A percentile compares a stretch with the other conserved stretches of the same genome.
These are phyloP conservation scores for Herpailurus yagouaroundi DNA, from an alignment of 2,113 vertebrate genomes.

Conservation along the genomic window DNA sequence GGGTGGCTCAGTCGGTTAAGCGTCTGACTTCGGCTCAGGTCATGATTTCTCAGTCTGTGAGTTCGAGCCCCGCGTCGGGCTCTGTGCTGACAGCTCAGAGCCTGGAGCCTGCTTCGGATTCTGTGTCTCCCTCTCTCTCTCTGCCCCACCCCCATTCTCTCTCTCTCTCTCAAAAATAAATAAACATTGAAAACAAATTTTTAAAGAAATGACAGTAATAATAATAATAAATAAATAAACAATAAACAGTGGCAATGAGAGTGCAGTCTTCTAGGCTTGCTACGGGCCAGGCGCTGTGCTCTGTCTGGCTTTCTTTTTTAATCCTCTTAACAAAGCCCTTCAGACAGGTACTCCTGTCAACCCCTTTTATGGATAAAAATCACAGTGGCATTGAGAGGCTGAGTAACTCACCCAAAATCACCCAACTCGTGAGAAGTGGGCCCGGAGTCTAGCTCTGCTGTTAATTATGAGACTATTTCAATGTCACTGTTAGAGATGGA, in stretches of 20 bases:
- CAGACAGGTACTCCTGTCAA: background rate
- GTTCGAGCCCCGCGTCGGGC: no score
- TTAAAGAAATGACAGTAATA: background rate
- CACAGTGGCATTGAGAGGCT: background rate
- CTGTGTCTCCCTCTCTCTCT: no score
- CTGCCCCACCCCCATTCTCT: no score
- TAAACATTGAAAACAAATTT: no score
- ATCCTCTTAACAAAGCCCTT: background rate
- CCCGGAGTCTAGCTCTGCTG: background rate
- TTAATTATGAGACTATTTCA: background rate
- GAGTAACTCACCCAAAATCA: background rate
- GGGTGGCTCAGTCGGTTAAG: no score
- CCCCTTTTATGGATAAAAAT: background rate
- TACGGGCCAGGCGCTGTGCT: background rate
- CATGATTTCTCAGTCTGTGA: no score
- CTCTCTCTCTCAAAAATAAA: no score
- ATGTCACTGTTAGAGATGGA: background rate
- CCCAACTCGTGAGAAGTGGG: background rate
- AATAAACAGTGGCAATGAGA: fast-evolving
- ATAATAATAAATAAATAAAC: background rate
- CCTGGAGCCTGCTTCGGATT: no score
- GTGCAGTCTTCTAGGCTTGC: fast-evolving
- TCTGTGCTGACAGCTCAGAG: no score
- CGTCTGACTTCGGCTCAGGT: no score
- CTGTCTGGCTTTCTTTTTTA: background rate